Conservation (phyloP, 2,113 vertebrate genomes). For the Petrocephalus microphthalmus region DNA sequence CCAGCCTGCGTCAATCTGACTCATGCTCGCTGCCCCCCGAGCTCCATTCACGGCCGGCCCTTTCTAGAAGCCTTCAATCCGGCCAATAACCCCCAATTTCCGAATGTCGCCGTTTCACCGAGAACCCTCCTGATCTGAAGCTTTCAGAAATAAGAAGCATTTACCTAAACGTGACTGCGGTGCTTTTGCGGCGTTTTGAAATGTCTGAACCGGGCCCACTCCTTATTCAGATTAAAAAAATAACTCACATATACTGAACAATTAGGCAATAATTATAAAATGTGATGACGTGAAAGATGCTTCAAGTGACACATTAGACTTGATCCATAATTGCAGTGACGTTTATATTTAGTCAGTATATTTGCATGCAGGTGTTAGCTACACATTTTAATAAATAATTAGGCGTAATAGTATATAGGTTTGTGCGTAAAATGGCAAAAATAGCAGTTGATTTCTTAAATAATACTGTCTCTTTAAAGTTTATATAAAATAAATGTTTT, state of each 20-base stretch:
- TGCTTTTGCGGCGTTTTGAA: not conserved
- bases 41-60: slow-evolving; percentile 30
- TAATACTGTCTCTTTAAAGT: not conserved
- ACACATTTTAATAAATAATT: not conserved
- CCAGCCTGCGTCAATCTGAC: slow-evolving; percentile 45
- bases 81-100: not conserved
- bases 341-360: not conserved
- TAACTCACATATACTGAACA: not conserved
- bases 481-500: not conserved
- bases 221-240: not conserved
- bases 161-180: not conserved
- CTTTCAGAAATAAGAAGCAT: not conserved
- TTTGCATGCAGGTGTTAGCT: not conserved
- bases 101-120: not conserved
- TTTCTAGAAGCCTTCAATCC: slow-evolving; percentile 21
- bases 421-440: not conserved
- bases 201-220: not conserved
- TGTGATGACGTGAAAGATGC: not conserved
- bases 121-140: not conserved
- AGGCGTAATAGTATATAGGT: not conserved
- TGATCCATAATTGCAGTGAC: not conserved
- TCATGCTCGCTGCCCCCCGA: slow-evolving; percentile 33
- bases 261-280: not conserved
- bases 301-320: not conserved
- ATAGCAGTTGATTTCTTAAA: not conserved